These are phyloP conservation scores for Drosophila sturtevanti DNA, from an alignment of 1,140 invertebrate species.

Conservation along the genomic window DNA sequence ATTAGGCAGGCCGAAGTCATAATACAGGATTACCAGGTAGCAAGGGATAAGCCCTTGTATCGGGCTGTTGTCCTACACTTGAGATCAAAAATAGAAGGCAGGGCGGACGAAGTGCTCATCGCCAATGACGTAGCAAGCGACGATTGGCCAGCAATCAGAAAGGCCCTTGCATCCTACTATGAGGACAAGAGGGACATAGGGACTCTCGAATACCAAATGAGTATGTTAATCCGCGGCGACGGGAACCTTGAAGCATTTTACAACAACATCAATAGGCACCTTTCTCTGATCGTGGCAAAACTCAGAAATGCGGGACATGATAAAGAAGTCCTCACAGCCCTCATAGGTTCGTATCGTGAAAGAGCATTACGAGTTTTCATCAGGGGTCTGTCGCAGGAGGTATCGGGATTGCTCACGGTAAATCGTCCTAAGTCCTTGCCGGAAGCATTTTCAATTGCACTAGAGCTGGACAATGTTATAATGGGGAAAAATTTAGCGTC, in stretches of 20 bases:
- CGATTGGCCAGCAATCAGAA: neutral
- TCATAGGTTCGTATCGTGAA: too few relatives aligned
- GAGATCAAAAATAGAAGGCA: too few relatives aligned
- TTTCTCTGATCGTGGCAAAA: neutral
- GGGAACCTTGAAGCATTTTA: neutral
- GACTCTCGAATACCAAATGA: neutral
- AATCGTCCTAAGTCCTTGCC: neutral
- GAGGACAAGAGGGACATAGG: neutral
- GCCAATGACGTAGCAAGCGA: too few relatives aligned
- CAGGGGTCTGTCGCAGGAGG: too few relatives aligned
- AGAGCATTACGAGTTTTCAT: too few relatives aligned
- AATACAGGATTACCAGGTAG: too few relatives aligned
- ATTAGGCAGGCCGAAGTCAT: too few relatives aligned
- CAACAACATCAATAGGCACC: neutral
- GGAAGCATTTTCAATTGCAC: neutral
- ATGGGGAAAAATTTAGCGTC: neutral
- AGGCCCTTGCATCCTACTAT: neutral
- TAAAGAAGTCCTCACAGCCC: too few relatives aligned
- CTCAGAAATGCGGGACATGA: neutral
- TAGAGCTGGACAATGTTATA: neutral
- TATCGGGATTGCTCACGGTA: neutral
- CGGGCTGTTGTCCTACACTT: too few relatives aligned
- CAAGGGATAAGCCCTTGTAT: too few relatives aligned
- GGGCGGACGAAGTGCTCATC: too few relatives aligned
- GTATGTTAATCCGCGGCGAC: neutral